These are phyloP conservation scores for Lophotis ruficrista DNA, from an alignment of 2,113 vertebrate genomes.

Conservation along the genomic window DNA sequence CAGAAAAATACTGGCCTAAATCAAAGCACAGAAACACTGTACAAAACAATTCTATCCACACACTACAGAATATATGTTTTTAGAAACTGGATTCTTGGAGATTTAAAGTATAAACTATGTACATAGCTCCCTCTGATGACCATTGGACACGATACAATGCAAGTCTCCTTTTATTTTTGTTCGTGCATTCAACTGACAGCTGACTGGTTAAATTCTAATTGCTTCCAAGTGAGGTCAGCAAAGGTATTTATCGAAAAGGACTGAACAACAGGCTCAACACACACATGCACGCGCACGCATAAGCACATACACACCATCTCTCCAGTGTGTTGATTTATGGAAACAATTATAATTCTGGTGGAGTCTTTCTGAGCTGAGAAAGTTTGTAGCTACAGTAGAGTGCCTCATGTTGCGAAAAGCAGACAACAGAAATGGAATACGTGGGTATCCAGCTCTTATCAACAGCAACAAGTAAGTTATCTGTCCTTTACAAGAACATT, in stretches of 20 bases:
- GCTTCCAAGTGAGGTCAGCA: constrained; percentile 98
- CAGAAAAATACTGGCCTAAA: constrained; percentile 17
- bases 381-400: constrained; percentile 80
- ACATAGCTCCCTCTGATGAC: constrained; percentile 94
- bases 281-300: constrained; percentile 66
- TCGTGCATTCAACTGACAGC: constrained; percentile 88
- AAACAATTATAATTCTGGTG: constrained; percentile 86
- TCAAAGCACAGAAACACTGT: constrained; percentile 6
- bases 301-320: constrained; percentile 69
- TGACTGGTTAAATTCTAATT: constrained; percentile 98
- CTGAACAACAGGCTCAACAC: constrained; percentile 88
- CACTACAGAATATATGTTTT: constrained; percentile 43
- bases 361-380: constrained; percentile 83
- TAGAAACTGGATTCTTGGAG: constrained; percentile 64
- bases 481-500: constrained; percentile 69
- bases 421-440: constrained; percentile 82
- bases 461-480: constrained; percentile 88
- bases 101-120: constrained; percentile 76
- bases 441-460: constrained; percentile 81
- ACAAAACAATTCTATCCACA: background rate
- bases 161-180: constrained; percentile 81
- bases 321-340: constrained; percentile 86
- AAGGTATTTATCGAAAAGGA: constrained; percentile 94
- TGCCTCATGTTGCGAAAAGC: constrained; percentile 81
- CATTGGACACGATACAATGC: constrained; percentile 79